phyloP scores from a whole-genome alignment of 2,113 vertebrate species.

The Dipodomys ordii region DNA sequence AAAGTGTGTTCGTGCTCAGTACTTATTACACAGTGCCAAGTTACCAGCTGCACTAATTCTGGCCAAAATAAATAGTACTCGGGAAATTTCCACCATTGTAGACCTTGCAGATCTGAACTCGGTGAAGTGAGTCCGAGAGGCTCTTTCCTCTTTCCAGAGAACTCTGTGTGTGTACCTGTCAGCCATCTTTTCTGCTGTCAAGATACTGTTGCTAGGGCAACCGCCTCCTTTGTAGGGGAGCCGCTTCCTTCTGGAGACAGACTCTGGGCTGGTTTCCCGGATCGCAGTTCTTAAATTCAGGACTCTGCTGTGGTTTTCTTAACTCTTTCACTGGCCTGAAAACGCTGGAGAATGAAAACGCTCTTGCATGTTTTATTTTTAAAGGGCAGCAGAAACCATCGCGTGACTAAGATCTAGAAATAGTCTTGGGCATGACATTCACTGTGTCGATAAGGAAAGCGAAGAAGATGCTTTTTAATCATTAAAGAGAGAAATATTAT shows the following conservation, averaged over 20 bases:
- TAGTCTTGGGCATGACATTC: not conserved
- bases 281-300: conserved; percentile 65
- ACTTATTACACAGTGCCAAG: not conserved
- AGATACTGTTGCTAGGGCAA: conserved; percentile 84
- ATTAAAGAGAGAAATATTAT: not conserved
- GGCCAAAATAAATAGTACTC: not conserved
- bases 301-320: conserved; percentile 59
- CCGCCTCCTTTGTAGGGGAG: conserved; percentile 68
- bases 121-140: not conserved
- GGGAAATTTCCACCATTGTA: not conserved
- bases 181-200: conserved; percentile 76
- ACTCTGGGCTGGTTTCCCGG: conserved; percentile 77
- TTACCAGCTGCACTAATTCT: not conserved
- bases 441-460: not conserved
- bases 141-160: conserved; percentile 48
- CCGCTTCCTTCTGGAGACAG: conserved; percentile 63
- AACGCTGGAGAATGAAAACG: rapidly evolving
- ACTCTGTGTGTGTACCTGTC: conserved; percentile 70
- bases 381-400: not conserved
- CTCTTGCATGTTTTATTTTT: not conserved
- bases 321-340: conserved; percentile 65
- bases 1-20: not conserved
- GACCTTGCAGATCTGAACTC: conserved; percentile 11
- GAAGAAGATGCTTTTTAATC: not conserved
- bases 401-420: not conserved